These are phyloP conservation scores for Marmota monax DNA, from an alignment of 2,113 vertebrate genomes.

Conservation along the genomic window DNA sequence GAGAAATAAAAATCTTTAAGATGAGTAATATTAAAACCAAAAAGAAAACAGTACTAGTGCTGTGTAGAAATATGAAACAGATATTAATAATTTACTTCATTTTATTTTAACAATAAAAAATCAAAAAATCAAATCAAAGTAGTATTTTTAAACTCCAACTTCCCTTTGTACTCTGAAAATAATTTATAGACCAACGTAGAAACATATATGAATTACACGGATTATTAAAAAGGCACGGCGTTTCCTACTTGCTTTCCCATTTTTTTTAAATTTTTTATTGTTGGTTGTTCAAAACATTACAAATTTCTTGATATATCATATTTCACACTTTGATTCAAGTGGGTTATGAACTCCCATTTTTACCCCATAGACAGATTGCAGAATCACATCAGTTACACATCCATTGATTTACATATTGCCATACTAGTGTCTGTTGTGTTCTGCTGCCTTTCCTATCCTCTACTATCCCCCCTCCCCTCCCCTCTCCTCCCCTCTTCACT, in stretches of 20 bases:
- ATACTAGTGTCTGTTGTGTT: too few species aligned
- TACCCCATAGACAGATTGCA: too few species aligned
- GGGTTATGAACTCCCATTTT: too few species aligned
- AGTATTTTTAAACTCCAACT: constrained; percentile 46
- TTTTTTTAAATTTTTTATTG: not conserved
- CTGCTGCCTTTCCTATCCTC: too few species aligned
- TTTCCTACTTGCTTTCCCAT: constrained; percentile 36
- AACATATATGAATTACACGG: constrained; percentile 30
- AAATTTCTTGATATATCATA: too few species aligned
- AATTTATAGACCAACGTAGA: constrained; percentile 44
- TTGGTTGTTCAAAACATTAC: too few species aligned
- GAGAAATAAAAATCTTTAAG: constrained; percentile 56
- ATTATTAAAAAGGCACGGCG: constrained; percentile 62
- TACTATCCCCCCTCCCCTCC: too few species aligned
- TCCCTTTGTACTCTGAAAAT: constrained; percentile 58
- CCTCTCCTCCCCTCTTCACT: too few species aligned
- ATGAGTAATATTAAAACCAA: constrained; percentile 60
- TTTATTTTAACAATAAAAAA: constrained; percentile 66
- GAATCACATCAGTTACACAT: too few species aligned
- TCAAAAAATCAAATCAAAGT: constrained; percentile 38
- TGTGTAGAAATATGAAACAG: constrained; percentile 8
- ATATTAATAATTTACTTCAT: constrained; percentile 29
- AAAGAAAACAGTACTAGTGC: not conserved
- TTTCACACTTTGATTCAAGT: too few species aligned
- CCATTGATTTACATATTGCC: too few species aligned